A percentile compares a stretch with the other conserved stretches of the same genome.
Conservation (phyloP, 1,140 invertebrate species). For the Drosophila erecta region DNA sequence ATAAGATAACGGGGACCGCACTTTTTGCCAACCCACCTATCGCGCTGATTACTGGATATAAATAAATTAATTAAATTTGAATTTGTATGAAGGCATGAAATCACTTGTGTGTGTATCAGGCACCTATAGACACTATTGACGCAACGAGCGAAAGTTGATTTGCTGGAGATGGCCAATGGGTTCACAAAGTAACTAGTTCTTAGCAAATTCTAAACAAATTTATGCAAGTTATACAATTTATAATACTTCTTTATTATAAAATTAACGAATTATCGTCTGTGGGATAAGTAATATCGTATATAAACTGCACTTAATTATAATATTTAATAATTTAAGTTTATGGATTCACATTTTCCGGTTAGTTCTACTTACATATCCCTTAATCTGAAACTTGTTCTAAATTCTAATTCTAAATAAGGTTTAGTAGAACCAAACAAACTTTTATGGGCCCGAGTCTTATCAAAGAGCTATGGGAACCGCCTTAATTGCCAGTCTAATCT, state of each 20-base stretch:
- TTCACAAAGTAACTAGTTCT: no score
- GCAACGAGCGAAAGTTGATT: constrained; percentile 10
- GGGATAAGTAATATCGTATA: no score
- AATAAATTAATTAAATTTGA: constrained; percentile 83
- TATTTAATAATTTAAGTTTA: no score
- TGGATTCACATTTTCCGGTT: background rate
- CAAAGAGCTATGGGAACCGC: constrained; percentile 10
- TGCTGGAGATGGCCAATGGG: background rate
- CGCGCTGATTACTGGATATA: constrained; percentile 77
- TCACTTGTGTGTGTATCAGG: constrained; percentile 14
- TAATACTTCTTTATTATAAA: no score
- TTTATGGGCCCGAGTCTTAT: constrained; percentile 24
- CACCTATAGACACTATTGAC: background rate
- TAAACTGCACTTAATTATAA: no score
- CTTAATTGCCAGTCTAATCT: constrained; percentile 22
- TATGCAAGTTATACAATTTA: no score
- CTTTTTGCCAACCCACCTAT: constrained; percentile 49
- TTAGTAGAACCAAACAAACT: constrained; percentile 16
- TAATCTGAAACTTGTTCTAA: background rate
- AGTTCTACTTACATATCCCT: background rate
- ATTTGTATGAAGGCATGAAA: constrained; percentile 33
- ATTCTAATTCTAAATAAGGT: constrained; percentile 5
- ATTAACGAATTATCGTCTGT: no score
- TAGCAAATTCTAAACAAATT: no score
- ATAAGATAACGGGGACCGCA: constrained; percentile 27